phyloP scores from a whole-genome alignment of 2,888 invertebrate species.

The Biston stratarius region DNA sequence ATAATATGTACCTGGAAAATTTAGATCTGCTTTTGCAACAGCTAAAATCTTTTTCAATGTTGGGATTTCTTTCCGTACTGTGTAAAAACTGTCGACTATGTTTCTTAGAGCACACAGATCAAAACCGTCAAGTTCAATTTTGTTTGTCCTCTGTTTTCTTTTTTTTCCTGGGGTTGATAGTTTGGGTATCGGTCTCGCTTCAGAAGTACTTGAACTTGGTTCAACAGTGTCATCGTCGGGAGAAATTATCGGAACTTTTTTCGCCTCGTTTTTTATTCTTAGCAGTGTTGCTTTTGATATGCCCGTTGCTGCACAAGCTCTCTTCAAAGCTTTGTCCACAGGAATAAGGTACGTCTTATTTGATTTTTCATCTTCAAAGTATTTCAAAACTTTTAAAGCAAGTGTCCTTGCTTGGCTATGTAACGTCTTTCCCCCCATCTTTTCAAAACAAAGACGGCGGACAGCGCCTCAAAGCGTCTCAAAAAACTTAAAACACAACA shows the following conservation, averaged over 20 bases:
- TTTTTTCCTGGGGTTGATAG: not conserved
- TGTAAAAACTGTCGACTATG: not conserved
- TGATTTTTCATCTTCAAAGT: no score
- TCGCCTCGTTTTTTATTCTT: not conserved
- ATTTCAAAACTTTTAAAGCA: no score
- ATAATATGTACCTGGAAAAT: constrained; percentile 46
- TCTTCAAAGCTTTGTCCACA: not conserved
- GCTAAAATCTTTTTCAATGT: constrained; percentile 44
- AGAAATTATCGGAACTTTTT: not conserved
- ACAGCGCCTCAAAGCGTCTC: no score
- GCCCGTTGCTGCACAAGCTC: not conserved
- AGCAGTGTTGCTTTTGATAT: not conserved
- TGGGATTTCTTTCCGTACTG: constrained; percentile 42
- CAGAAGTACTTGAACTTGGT: not conserved
- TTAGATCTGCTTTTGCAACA: constrained; percentile 38
- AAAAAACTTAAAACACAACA: no score
- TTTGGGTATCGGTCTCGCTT: not conserved
- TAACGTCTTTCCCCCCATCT: no score
- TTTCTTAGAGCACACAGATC: not conserved
- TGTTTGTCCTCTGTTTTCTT: not conserved
- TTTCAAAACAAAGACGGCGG: no score
- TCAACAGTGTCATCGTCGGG: not conserved
- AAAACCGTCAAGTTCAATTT: not conserved
- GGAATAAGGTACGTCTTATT: no score
- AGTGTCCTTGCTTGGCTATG: no score